Base-by-base conservation (phyloP, 2,113 vertebrate genomes). In the Phoenicopterus ruber region DNA sequence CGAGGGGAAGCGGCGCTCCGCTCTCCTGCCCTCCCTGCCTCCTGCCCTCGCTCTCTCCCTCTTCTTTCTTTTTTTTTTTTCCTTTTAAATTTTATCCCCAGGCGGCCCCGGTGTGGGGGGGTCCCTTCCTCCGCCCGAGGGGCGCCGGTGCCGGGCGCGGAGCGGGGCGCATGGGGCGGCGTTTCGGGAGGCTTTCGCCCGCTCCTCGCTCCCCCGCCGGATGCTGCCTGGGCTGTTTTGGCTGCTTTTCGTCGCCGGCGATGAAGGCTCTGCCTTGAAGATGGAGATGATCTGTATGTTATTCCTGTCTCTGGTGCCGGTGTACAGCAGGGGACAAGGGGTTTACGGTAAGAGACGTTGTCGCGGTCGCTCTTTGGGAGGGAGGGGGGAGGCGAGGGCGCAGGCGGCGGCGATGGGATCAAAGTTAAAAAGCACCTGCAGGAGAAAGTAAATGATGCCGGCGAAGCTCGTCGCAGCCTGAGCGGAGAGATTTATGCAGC, bases 251-350 rank as follows among this genome's bases (percentile, higher is more conserved):
- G 83, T 96, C 82, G 86, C 90, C 42, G 84, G 92, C 86, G 71
- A 97, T 97, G 97, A 93, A 76, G 96, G 79, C 90, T 92, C 93
- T 94, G 93, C 87, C 89, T 89, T 96, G 96, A 97, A 97, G 96
- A 98, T 98, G 97, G 97, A 97, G 95, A 88, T 94, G 54, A 92
- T 98, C 61, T 97, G 92, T 2, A n/a, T 98, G 85, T 93, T 98
- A 54, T 90, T 97, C 36, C 93, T 98, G 55, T 93, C 97, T 67
- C 91, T 98, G 84, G 86, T 96, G 84, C 97, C 97, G 29, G 94
- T 62, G 52, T 92, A 93, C 94, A 96, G 88, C 96, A 69, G 93
- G 65, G 97, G 97, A 86, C 97, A 98, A 93, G 97, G 97, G 74
- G 97, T 97, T 55, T 98, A 98, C 59, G 97, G 97, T 98, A 97